Evolutionary conservation across 35 echinoderm and acorn worm species (phyloP), one percentile per base, ranked within the genome.

Genomic region (Apostichopus japonicus): DNA sequence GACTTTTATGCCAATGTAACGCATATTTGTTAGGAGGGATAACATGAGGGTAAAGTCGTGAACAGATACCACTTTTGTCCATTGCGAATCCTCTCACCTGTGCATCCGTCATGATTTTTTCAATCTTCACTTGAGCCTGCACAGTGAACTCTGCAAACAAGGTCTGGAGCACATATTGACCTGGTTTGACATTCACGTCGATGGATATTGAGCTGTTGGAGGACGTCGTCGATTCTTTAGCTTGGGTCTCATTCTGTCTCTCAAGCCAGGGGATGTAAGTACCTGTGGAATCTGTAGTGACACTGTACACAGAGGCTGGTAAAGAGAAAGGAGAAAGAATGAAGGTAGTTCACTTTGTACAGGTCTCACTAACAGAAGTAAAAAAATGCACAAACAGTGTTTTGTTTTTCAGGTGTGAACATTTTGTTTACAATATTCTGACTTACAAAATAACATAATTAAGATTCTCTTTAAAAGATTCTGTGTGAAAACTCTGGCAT

Each of bases 81-180:
- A 44, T 44, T 44, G 33, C 2, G 2, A 44, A 44, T 3, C 33
- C 33, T 6, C 94, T 87, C 55, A 99, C 97, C 92, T 96, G 81
- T 76, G 95, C 75, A 86, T 99, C 97, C 54, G 95, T 90, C 97
- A 99, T 99, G n/a, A 99, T 95, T 78, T 96, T 94, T 78, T 99
- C 97, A 92, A 99, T 99, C 90, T 99, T 99, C 24, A 92, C 93
- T 92, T 99, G 93, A 23, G 97, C 97, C 54, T 96, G 97, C 55
- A 99, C 93, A 57, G 97, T 99, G 54, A 96, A 99, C 71, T 99
- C 97, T 65, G 97, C 97, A 96, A 99, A 99, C 62, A 99, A 88
- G 59, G 95, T 99, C 94, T 99, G 97, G 17, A 99, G 77, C 54
- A 99, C 97, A 95, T 99, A 99, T 86, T 99, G 95, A 8, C 97